Base-by-base conservation (phyloP, 2,888 invertebrate species). In the Drosophila mettleri region DNA sequence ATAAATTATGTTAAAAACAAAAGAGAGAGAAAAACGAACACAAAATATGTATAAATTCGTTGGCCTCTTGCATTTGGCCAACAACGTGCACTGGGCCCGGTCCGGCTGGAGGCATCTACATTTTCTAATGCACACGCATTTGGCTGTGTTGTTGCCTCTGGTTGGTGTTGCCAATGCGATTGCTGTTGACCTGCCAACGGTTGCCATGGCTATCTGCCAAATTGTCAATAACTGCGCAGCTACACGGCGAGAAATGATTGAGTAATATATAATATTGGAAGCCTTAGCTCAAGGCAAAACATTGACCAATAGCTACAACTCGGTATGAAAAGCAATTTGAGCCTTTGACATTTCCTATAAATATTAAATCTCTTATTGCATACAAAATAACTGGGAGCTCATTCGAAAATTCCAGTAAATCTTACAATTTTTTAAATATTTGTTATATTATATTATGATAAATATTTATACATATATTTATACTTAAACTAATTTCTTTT, bases 171-270 rank as follows among this genome's bases (percentile, higher is more conserved):
- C 36, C 36, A 52, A 27, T 52, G 52, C 38, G 52, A 52, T 52
- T 65, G 55, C 45, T 59, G 80, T 84, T 84, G 84, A 78, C 87
- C 84, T 84, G 75, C 73, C 85, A 84, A 84, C 81, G 70, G 89
- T 84, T 84, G 78, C 75, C 85, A 71, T 73, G 87, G 73, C 85
- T 70, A 86, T 73, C 81, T 77, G 84, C 88, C 88, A 83, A 83
- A 86, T 78, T 78, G 81, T 83, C 87, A 82, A 83, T 86, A 84
- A 80, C 80, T 70, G 73, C 60, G 71, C 64, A 55, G 72, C 48
- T 78, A 58, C 74, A 75, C 74, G 18, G 60, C 38, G 51, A 46
- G 54, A 76, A 75, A 77, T 22, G 10, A 4, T 16, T 20, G 20
- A 24, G 38, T 36, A 29, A 58, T 9, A 31, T 31, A n/a, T 7